Conservation (phyloP, 2,113 vertebrate genomes). For the Crotalus viridis region DNA sequence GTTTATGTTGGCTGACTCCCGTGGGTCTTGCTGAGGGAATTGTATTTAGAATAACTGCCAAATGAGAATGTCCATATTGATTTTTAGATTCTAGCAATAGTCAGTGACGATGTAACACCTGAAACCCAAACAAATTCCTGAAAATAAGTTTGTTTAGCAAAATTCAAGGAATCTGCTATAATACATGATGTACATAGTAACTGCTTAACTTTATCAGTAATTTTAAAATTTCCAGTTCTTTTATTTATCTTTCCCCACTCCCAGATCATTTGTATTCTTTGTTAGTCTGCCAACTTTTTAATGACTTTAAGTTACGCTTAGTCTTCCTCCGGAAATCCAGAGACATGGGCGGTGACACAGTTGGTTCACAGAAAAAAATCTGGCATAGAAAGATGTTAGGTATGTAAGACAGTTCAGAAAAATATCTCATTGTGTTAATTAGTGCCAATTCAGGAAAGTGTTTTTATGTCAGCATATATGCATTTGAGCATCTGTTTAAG, state of each 20-base stretch:
- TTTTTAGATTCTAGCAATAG: slow-evolving; percentile 10
- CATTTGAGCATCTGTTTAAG: slow-evolving; percentile 14
- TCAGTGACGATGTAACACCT: slow-evolving; percentile 13
- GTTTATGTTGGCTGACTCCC: slow-evolving; percentile 16
- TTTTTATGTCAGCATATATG: background rate
- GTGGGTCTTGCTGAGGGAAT: slow-evolving; percentile 18
- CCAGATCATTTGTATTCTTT: background rate
- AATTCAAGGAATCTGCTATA: slow-evolving; percentile 5
- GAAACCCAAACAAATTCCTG: slow-evolving; percentile 27
- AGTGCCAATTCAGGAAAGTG: slow-evolving; percentile 3
- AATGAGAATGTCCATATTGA: background rate
- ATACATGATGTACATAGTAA: background rate
- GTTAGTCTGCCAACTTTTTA: background rate
- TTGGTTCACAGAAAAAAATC: background rate
- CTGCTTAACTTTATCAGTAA: background rate
- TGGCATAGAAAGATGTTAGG: background rate
- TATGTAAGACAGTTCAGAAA: background rate
- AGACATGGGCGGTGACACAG: background rate
- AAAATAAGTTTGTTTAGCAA: background rate
- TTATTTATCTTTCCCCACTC: background rate
- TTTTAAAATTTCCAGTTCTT: background rate
- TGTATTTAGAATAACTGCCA: slow-evolving; percentile 14
- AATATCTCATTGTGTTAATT: slow-evolving; percentile 24
- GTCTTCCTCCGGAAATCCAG: background rate
- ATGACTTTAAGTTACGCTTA: background rate